Evolutionary conservation across 2,113 vertebrate genomes (phyloP).

Genomic region (Anguilla rostrata): DNA sequence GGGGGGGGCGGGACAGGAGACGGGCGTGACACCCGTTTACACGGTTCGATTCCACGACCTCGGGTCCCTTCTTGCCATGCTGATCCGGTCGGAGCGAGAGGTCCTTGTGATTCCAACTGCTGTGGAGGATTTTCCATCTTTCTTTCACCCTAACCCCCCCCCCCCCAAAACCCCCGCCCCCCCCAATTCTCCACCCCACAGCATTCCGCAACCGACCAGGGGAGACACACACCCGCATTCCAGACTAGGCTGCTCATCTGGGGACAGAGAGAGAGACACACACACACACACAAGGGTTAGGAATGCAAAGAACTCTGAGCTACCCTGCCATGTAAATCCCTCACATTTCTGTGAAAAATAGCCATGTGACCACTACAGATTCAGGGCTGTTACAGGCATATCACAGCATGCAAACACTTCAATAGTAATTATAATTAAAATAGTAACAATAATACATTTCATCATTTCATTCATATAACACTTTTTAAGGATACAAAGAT

Average conservation of each 20-base stretch:
- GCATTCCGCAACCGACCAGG: slow-evolving; percentile 43
- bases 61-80: neutral
- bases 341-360: slow-evolving; percentile 30
- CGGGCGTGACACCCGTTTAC: neutral
- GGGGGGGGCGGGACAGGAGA: neutral
- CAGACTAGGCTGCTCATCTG: slow-evolving; percentile 63
- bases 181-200: slow-evolving; percentile 26
- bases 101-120: neutral
- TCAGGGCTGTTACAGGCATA: slow-evolving; percentile 15
- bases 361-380: slow-evolving; percentile 45
- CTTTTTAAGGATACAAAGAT: neutral
- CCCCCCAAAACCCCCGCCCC: slow-evolving; percentile 27
- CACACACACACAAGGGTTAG: slow-evolving; percentile 36
- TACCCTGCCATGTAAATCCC: slow-evolving; percentile 35
- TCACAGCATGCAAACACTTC: neutral
- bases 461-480: neutral
- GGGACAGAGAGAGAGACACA: slow-evolving; percentile 44
- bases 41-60: neutral
- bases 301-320: slow-evolving; percentile 42
- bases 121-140: neutral
- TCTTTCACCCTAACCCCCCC: neutral
- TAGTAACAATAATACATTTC: neutral
- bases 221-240: slow-evolving; percentile 58
- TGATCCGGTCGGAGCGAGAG: neutral
- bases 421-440: neutral